phyloP scores from a whole-genome alignment of 2,113 vertebrate genomes.

The Crotalus horridus region DNA sequence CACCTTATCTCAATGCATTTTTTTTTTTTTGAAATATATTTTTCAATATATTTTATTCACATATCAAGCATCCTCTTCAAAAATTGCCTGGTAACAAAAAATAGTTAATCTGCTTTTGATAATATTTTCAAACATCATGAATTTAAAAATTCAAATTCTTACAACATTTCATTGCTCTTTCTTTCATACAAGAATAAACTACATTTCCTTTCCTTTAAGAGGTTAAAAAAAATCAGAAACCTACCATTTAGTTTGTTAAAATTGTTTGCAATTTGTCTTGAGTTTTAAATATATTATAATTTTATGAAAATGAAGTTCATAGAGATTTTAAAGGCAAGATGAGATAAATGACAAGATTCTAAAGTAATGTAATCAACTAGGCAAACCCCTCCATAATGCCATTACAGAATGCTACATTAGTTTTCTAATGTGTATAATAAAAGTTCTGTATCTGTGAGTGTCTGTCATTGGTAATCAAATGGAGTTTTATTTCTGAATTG shows the following conservation, averaged over 20 bases:
- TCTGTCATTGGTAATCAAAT: no score
- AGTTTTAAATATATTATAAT: neutral
- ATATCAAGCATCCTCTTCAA: neutral
- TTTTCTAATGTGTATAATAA: no score
- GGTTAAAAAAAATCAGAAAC: neutral
- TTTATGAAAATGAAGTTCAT: constrained; percentile 3
- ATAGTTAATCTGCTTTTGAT: neutral
- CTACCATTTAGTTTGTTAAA: neutral
- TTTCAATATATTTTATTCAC: neutral
- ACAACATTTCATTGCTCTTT: neutral
- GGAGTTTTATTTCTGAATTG: no score
- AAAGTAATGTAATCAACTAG: neutral
- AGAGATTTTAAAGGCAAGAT: neutral
- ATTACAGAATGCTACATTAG: neutral
- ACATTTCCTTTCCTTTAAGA: neutral
- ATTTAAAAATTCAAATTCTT: neutral
- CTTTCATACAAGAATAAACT: neutral
- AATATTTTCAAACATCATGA: neutral
- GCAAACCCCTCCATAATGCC: neutral
- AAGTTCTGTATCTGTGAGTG: no score
- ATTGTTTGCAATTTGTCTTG: neutral
- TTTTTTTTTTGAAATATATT: no score
- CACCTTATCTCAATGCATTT: no score
- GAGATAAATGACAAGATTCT: neutral
- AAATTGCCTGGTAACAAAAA: neutral